A percentile compares a stretch with the other conserved stretches of the same genome.
Conservation (phyloP, 2,888 invertebrate genomes). For the Chymomyza amoena region DNA sequence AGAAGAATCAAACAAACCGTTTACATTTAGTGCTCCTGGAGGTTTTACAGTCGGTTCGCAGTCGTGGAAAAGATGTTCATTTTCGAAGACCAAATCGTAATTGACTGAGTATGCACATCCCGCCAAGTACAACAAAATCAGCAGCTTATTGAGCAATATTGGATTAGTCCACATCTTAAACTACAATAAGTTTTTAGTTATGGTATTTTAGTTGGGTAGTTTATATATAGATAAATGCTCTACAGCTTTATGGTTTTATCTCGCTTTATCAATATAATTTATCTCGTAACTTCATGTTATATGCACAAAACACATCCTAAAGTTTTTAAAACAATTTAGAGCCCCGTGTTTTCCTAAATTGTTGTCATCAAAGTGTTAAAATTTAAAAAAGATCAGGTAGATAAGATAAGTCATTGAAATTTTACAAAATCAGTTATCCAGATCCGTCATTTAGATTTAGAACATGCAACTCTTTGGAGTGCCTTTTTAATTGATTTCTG, state of each 20-base stretch:
- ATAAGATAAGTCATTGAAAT: no score
- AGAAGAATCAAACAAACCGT: background rate
- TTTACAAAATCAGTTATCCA: no score
- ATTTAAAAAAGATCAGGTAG: no score
- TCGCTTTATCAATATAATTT: background rate
- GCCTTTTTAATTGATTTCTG: no score
- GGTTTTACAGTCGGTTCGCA: background rate
- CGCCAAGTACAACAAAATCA: background rate
- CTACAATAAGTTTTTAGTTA: background rate
- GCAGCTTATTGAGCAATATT: background rate
- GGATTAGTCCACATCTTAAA: background rate
- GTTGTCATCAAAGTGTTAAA: no score
- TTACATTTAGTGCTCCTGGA: background rate
- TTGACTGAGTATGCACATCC: background rate
- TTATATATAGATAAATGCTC: no score
- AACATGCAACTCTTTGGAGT: no score
- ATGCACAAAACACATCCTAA: background rate
- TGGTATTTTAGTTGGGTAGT: no score
- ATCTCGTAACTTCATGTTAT: background rate
- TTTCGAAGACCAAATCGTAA: background rate
- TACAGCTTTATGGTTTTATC: no score
- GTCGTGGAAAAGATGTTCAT: background rate
- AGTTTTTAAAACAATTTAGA: background rate
- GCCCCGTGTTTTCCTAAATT: background rate
- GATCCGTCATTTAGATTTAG: no score